Evolutionary conservation across 2,888 invertebrate genomes (phyloP), one percentile per base, ranked within the genome.

Genomic region (Argyresthia albistria): DNA sequence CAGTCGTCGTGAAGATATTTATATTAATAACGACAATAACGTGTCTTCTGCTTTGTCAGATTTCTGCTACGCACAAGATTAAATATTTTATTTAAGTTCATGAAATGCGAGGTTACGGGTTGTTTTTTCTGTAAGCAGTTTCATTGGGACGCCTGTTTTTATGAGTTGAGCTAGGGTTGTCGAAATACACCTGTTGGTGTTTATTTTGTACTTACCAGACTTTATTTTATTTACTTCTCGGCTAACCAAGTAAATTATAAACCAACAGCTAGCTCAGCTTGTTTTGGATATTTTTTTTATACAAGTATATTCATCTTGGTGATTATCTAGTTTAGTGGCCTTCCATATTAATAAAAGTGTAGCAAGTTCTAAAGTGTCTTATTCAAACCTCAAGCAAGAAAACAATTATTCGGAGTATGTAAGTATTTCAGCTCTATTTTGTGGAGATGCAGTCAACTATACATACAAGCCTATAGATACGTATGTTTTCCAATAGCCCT

Each of bases 21-120:
- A 59, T 56, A 60, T 59, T 60, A 58, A 58, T 55, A 58, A 56
- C 57, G 57, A 55, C 54, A 58, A 56, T 48, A 54, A 47, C 54
- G 57, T 54, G 54, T 53, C 50, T 49, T 52, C 46, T 25, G 25
- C 25, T 25, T 6, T 25, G 25, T 25, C 25, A 25, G 25, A 25
- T 25, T 4, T 25, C 37, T 25, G 25, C 25, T 2, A 25, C 25
- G 25, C 25, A 25, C 25, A 25, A 25, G 25, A 25, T 25, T 25
- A 25, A n/a, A n/a, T 25, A 25, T 25, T 25, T 25, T 25, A 25
- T 25, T 25, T 25, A 25, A 2, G 25, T 25, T 25, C 47, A 52
- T 51, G 37, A 47, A 25, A 48, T 47, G 53, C 50, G 55, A 51
- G 46, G 47, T 52, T 52, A 46, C 47, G 50, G 25, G 8, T 48